phyloP scores from a whole-genome alignment of 1,140 invertebrate genomes.

The Galleria mellonella region DNA sequence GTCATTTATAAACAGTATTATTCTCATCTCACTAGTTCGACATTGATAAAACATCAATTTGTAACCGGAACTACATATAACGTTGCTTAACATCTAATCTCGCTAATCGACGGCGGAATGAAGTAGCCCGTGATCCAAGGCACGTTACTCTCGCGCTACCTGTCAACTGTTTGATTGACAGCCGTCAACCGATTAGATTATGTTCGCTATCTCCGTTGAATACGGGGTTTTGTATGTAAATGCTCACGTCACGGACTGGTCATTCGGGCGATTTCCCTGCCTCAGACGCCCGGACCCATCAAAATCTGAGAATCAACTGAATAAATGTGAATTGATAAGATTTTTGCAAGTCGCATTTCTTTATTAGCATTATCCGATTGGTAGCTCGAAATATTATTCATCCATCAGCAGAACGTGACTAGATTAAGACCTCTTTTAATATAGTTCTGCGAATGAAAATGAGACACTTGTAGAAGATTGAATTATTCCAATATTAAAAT shows the following conservation, averaged over 20 bases:
- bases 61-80: slow-evolving; percentile 1
- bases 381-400: too few relatives aligned
- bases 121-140: slow-evolving; percentile 27
- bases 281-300: slow-evolving; percentile 22
- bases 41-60: background rate
- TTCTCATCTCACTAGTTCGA: too few relatives aligned
- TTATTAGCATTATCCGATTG: background rate
- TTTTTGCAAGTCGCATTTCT: slow-evolving; percentile 8
- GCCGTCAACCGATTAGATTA: slow-evolving; percentile 54
- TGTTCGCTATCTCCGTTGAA: slow-evolving; percentile 50
- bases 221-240: slow-evolving; percentile 62
- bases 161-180: slow-evolving; percentile 49
- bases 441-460: too few relatives aligned
- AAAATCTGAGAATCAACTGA: slow-evolving; percentile 10
- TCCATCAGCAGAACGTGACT: too few relatives aligned
- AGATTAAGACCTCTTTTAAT: too few relatives aligned
- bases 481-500: too few relatives aligned
- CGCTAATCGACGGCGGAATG: slow-evolving; percentile 11
- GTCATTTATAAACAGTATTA: too few relatives aligned
- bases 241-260: slow-evolving; percentile 29
- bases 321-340: slow-evolving; percentile 7
- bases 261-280: slow-evolving; percentile 17
- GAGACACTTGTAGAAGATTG: too few relatives aligned
- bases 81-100: slow-evolving; percentile 6
- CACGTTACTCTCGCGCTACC: slow-evolving; percentile 24